These are phyloP conservation scores for Melanostoma mellinum DNA, from an alignment of 2,888 invertebrate species.

Conservation along the genomic window DNA sequence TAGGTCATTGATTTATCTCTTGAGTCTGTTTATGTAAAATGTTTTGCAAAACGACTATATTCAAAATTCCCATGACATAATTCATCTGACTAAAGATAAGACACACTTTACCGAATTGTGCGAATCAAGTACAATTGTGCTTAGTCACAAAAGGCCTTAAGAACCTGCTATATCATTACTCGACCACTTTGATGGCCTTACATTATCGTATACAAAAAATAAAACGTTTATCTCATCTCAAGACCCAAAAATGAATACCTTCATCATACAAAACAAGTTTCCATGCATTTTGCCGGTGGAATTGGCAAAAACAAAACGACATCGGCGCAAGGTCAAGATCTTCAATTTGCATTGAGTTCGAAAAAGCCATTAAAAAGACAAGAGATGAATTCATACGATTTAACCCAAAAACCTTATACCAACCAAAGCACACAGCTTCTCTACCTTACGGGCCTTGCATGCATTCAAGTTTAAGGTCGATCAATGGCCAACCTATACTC, in stretches of 20 bases:
- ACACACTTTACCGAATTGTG: too few species aligned
- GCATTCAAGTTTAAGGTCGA: conserved; percentile 60
- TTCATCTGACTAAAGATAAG: too few species aligned
- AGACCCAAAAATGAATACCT: neutral
- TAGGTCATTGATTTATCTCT: too few species aligned
- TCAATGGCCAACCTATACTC: conserved; percentile 3
- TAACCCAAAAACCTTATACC: conserved; percentile 11
- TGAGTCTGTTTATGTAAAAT: too few species aligned
- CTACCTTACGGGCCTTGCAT: conserved; percentile 6
- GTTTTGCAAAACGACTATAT: too few species aligned
- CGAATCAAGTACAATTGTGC: too few species aligned
- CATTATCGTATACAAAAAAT: neutral
- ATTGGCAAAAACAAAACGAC: conserved; percentile 1
- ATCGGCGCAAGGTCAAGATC: conserved; percentile 58
- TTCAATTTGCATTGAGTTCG: conserved; percentile 31
- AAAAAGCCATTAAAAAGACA: conserved; percentile 12
- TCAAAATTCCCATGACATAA: too few species aligned
- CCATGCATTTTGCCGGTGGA: conserved; percentile 9
- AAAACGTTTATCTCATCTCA: too few species aligned
- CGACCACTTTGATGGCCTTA: too few species aligned
- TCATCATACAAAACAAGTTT: conserved; percentile 47
- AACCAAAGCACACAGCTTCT: neutral
- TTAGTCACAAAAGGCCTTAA: too few species aligned
- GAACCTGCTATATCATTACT: too few species aligned
- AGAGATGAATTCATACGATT: neutral